These are phyloP conservation scores for Acanthornis magna DNA, from an alignment of 2,797 vertebrate genomes.

Conservation along the genomic window DNA sequence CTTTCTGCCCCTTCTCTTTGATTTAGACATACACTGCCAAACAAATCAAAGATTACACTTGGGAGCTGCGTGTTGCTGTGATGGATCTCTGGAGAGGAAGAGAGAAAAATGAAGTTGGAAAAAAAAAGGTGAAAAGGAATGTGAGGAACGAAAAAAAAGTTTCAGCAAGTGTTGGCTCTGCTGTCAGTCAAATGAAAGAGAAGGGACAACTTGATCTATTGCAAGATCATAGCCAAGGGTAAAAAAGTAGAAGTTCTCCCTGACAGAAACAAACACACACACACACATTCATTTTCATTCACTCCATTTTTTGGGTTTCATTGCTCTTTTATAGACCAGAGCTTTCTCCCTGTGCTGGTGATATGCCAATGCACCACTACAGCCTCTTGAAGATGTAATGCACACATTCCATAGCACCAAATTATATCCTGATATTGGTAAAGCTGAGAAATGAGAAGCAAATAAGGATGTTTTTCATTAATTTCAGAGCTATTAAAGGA, in stretches of 20 bases:
- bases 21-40: constrained; percentile 31
- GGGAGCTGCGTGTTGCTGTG: background rate
- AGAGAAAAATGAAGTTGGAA: constrained; percentile 25
- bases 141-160: background rate
- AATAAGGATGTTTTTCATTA: background rate
- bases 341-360: background rate
- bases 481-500: constrained; percentile 28
- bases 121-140: background rate
- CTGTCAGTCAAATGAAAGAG: constrained; percentile 36
- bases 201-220: constrained; percentile 22
- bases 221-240: constrained; percentile 7
- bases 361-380: background rate
- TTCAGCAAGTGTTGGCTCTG: background rate
- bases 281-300: background rate
- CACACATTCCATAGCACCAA: background rate
- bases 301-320: background rate
- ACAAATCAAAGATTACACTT: constrained; percentile 45
- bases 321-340: background rate
- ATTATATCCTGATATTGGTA: background rate
- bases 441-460: background rate
- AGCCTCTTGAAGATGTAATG: background rate
- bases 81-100: constrained; percentile 34
- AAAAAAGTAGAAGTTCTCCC: background rate
- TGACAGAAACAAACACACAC: background rate
- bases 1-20: constrained; percentile 18